Percentiles rank a stretch among this genome's conserved stretches.
Conservation (phyloP, 2,797 vertebrate species). For the Pseudochirops corinnae region DNA sequence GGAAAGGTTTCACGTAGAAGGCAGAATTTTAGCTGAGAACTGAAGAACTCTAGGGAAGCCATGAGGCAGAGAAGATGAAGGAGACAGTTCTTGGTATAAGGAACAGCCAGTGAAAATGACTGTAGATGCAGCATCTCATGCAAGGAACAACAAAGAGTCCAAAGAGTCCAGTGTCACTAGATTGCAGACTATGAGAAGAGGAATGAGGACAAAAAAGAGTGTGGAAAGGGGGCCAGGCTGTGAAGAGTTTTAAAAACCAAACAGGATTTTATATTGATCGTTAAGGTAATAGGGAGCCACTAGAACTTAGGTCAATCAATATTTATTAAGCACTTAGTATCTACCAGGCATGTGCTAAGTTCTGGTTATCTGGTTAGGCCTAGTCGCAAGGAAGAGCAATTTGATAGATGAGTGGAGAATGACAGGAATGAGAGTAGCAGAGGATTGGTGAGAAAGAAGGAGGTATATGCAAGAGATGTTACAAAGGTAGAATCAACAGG, state of each 20-base stretch:
- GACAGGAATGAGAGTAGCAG: neutral
- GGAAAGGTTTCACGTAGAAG: slow-evolving; percentile 11
- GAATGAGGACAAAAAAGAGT: neutral
- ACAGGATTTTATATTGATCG: neutral
- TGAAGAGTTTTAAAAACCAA: neutral
- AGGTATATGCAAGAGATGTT: neutral
- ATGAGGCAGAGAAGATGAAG: neutral
- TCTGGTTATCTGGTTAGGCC: neutral
- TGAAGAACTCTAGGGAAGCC: neutral
- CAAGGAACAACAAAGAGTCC: neutral
- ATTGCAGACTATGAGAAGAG: neutral
- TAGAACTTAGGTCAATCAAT: neutral
- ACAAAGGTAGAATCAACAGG: too few species aligned
- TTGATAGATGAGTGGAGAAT: neutral
- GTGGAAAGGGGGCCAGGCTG: neutral
- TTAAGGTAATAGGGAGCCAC: neutral
- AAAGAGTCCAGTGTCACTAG: neutral
- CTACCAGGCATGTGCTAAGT: neutral
- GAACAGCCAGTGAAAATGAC: neutral
- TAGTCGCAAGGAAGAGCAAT: neutral
- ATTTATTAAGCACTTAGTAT: neutral
- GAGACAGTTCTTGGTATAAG: neutral
- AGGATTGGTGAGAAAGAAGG: neutral
- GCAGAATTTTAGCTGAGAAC: neutral
- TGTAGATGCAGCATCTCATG: neutral